A percentile compares a stretch with the other conserved stretches of the same genome.
These are phyloP conservation scores for Hemibagrus wyckioides DNA, from an alignment of 2,113 vertebrate species.

Conservation along the genomic window DNA sequence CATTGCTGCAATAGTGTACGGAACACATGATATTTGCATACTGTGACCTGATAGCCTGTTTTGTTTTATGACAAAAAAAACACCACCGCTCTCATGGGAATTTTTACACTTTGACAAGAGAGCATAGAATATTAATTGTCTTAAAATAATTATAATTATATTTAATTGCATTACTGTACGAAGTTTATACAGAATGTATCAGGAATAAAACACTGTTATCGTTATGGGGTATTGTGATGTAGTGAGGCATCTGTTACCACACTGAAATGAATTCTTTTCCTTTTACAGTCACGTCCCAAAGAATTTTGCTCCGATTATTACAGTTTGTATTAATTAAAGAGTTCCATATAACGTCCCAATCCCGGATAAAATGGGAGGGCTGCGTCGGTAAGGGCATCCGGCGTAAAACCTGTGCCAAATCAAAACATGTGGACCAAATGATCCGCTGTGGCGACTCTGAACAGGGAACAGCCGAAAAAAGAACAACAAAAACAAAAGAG, in stretches of 20 bases:
- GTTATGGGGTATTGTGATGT: neutral
- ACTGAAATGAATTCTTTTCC: neutral
- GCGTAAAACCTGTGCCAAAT: no score
- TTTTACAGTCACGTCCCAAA: neutral
- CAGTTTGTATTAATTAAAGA: neutral
- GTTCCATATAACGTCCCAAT: no score
- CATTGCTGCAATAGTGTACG: neutral
- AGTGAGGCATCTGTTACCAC: neutral
- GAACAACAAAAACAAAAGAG: no score
- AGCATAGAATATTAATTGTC: no score
- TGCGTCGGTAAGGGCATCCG: no score
- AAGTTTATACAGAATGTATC: neutral
- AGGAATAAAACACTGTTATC: neutral
- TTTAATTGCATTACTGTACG: no score
- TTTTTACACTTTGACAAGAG: neutral
- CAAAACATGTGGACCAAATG: no score
- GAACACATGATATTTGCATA: neutral
- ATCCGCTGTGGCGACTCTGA: no score
- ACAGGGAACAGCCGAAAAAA: no score
- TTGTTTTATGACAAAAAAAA: neutral
- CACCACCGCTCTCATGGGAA: neutral
- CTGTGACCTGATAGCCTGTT: neutral
- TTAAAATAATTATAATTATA: no score
- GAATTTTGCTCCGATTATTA: neutral
- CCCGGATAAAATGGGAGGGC: no score